Base-by-base conservation (phyloP, 2,888 invertebrate genomes). In the Bembecia ichneumoniformis region DNA sequence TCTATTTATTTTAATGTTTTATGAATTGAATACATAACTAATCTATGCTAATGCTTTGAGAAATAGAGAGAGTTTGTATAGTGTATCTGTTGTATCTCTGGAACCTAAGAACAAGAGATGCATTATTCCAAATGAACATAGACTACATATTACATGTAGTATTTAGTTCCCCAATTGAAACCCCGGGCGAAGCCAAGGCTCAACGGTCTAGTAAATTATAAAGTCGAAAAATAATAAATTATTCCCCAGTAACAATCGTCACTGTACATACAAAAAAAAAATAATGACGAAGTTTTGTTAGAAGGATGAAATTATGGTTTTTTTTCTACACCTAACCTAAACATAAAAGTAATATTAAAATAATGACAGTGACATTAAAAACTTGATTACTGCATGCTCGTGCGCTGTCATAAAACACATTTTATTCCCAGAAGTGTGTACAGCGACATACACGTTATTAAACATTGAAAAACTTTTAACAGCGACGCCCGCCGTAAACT, bases 391-490 rank as follows among this genome's bases (percentile, higher is more conserved):
- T 55, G 52, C 52, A 57, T 17, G 14, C 40, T 40, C 40, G 40
- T 40, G 16, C 51, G 45, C 55, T 56, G 53, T 51, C 54, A 55
- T 57, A 59, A 58, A 61, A 53, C 48, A 43, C 46, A 49, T 52
- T 54, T 57, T 51, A 55, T 51, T 54, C 43, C 51, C 48, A 47
- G 52, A 44, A 44, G 48, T 51, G 50, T 52, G 50, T 47, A 48
- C 47, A 44, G 51, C 48, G 52, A 52, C 51, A 44, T 49, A 44
- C 14, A 11, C 44, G 57, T 55, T 62, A 62, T 63, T 60, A 62
- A 58, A 62, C 56, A 57, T 53, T 56, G 51, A 47, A 58, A 44
- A 63, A 65, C 57, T 62, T 66, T 61, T 63, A 64, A 62, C 55
- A 55, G 53, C 55, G 48, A 44, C 46, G 51, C 59, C 9, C 28